Conservation (phyloP, 2,888 invertebrate genomes). For the Deilephila elpenor region DNA sequence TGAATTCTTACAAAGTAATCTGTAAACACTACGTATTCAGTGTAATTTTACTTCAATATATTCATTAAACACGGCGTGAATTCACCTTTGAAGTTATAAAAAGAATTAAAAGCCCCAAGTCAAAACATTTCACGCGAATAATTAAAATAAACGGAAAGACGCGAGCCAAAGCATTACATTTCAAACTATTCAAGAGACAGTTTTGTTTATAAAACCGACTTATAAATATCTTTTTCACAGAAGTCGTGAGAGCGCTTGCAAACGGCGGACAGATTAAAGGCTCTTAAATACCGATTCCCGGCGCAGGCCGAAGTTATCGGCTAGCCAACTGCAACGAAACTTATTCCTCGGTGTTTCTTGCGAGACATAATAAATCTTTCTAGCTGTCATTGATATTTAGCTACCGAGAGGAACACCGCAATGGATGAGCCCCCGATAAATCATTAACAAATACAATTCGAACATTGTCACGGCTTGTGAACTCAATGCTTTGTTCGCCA, state of each 20-base stretch:
- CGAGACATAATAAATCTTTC: constrained; percentile 79
- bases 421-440: constrained; percentile 65
- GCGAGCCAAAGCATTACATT: neutral
- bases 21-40: neutral
- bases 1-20: too few species aligned
- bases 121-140: constrained; percentile 17
- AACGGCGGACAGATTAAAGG: constrained; percentile 34
- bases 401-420: constrained; percentile 66
- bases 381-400: constrained; percentile 81
- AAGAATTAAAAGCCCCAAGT: neutral
- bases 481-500: constrained; percentile 58
- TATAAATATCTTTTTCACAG: constrained; percentile 15
- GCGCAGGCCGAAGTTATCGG: constrained; percentile 63
- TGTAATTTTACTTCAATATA: neutral
- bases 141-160: neutral
- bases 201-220: constrained; percentile 37
- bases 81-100: neutral
- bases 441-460: constrained; percentile 62
- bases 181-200: constrained; percentile 24
- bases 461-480: neutral
- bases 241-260: constrained; percentile 33
- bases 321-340: constrained; percentile 73
- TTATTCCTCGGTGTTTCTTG: constrained; percentile 67
- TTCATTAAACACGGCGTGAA: neutral
- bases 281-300: constrained; percentile 59